Evolutionary conservation across 2,888 invertebrate genomes (phyloP), one percentile per base, ranked within the genome.

Genomic region (Parnassius apollo): DNA sequence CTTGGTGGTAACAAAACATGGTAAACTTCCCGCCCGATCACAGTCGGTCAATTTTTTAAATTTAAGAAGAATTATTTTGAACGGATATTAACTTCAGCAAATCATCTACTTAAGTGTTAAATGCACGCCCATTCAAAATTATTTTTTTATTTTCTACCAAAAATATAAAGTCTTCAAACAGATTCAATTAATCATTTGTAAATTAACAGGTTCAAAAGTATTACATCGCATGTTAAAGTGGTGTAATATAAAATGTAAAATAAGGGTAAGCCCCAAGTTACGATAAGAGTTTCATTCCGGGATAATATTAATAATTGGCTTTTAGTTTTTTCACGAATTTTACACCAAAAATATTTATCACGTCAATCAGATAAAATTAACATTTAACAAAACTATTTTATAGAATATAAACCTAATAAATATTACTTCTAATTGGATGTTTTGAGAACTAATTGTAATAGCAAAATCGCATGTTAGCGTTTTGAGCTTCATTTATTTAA

Each of bases 371-470:
- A 51, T 51, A 51, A 25, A 11, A 25, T 51, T 22, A 51, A 51
- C 51, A 10, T 51, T 9, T 11, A 22, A 51, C 11, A 11, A 46
- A 46, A n/a, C 12, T 46, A n/a, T 46, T 46, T 46, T 46, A 46
- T n/a, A n/a, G 22, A 50, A 50, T 9, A 13, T 22, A 55, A 52
- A 18, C 10, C 7, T 42, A 42, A 54, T 52, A 53, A 53, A 53
- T 12, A 35, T 35, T 8, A 25, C 0, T 59, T 42, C 13, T 59
- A 59, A 53, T 53, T 53, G 9, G 35, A 59, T 11, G 48, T 18
- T 54, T 60, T 60, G 18, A 48, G 42, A 18, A 49, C 42, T 60
- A 60, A 59, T 59, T 54, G 49, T 44, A 54, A 60, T 60, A 49
- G 42, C 57, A 52, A 57, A 48, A 53, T 52, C 57, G 57, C 52